Evolutionary conservation across 92 coral and sea anemone species (phyloP), one percentile per base, ranked within the genome.

Genomic region (Virgularia gustaviana): DNA sequence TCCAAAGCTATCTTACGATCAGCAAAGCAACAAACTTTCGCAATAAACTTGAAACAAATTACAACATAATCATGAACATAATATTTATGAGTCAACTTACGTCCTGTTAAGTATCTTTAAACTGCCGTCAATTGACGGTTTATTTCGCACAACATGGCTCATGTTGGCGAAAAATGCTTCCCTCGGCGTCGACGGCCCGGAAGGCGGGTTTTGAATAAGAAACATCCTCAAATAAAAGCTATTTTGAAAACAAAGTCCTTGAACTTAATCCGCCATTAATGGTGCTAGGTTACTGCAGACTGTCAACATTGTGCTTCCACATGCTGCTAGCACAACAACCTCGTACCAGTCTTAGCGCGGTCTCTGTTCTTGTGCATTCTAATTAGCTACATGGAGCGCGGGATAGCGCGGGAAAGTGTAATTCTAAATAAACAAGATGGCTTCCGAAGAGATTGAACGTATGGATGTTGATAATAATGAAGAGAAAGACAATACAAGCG

Each of bases 381-480:
- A n/a, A n/a, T n/a, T n/a, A n/a, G n/a, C n/a, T n/a, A n/a, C n/a
- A n/a, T n/a, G n/a, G n/a, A n/a, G n/a, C 28, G 56, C 38, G 13
- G 39, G 33, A 38, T 86, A 89, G 88, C 96, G 97, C 97, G 97
- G 87, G 91, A 91, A 86, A n/a, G n/a, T n/a, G n/a, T n/a, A n/a
- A n/a, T n/a, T n/a, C n/a, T n/a, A n/a, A n/a, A n/a, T n/a, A n/a
- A 24, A 30, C 83, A 89, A 91, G 41, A 91, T 91, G 97, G 97
- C 96, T 96, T 86, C 87, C 80, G 95, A 86, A 78, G 88, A 77
- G 45, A 87, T 91, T 71, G 97, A 91, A 49, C 76, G 63, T 10
- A 89, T 89, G 91, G 91, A 86, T 49, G 76, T 86, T 27, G 97
- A 89, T n/a, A n/a, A n/a, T n/a, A n/a, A n/a, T n/a, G n/a, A n/a